These are phyloP conservation scores for Aegotheles bennettii DNA, from an alignment of 2,113 vertebrate species.

Conservation along the genomic window DNA sequence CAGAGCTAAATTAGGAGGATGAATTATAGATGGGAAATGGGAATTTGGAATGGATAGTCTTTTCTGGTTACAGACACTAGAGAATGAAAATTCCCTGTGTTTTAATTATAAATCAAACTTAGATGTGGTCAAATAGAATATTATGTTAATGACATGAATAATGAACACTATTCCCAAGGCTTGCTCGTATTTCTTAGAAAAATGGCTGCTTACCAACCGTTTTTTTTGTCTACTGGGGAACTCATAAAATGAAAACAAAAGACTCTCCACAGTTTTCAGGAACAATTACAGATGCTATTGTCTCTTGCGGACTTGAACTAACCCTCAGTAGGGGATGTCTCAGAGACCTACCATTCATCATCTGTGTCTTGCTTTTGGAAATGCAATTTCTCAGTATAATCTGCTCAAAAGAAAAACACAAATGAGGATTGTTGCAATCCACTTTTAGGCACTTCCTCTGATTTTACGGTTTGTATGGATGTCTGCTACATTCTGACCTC, in stretches of 20 bases:
- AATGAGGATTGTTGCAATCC: background rate
- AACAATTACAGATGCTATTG: conserved; percentile 32
- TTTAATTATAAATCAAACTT: conserved; percentile 60
- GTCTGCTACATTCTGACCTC: background rate
- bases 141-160: conserved; percentile 49
- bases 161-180: conserved; percentile 44
- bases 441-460: background rate
- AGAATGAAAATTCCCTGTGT: conserved; percentile 36
- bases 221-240: conserved; percentile 24
- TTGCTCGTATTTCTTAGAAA: conserved; percentile 49
- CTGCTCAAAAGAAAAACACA: background rate
- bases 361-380: conserved; percentile 21
- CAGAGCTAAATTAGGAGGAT: conserved; percentile 28
- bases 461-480: background rate
- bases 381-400: background rate
- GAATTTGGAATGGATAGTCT: conserved; percentile 40
- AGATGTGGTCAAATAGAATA: conserved; percentile 48
- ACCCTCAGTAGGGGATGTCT: conserved; percentile 7
- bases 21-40: conserved; percentile 40
- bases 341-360: conserved; percentile 26
- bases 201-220: conserved; percentile 37
- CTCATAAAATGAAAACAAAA: conserved; percentile 47
- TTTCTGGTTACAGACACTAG: conserved; percentile 23
- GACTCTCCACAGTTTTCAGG: conserved; percentile 42
- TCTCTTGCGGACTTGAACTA: conserved; percentile 28